Base-by-base conservation (phyloP, 1,140 invertebrate species). In the Drosophila ironensis region DNA sequence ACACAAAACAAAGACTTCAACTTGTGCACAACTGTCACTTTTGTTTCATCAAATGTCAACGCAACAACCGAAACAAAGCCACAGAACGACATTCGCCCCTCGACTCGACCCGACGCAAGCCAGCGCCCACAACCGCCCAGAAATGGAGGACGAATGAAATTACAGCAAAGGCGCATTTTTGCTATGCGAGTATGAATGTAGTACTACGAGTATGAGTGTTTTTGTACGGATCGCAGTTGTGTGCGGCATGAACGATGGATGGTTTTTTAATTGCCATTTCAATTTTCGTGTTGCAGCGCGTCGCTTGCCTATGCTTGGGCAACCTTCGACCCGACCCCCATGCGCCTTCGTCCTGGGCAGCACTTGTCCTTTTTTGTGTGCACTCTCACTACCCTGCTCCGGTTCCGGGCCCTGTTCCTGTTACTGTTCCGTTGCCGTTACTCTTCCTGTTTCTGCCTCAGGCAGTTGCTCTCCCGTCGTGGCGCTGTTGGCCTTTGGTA, bases 21-120 rank as follows among this genome's bases (percentile, higher is more conserved):
- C 81, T 86, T 86, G 59, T 64, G 81, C 75, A 59, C 80, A 86
- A 86, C 81, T 86, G 80, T 87, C 80, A 87, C 81, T 86, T 86
- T 87, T 86, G 74, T 86, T 86, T 86, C 81, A 81, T 86, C 80
- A 86, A 86, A 86, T 86, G 80, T 87, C 80, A 86, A 72, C 80
- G 81, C 80, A 81, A 69, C 81, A 81, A 86, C 81, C 80, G 80
- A 87, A 87, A 86, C 80, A 86, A 86, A 86, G 81, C 80, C 80
- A 72, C 75, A 86, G 87, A 84, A 87, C 66, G 74, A 71, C 78
- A 54, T 71, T 64, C 56, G 42, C 77, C 35, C 68, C 22, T 19
- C 51, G 22, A 44, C 56, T 30, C 8, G n/a, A 37, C 37, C 30
- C 24, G 47, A 22, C 40, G 30, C 30, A 12, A 12, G 24, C 6